Percentiles rank a stretch among this genome's conserved stretches.
Evolutionary conservation across 64 coral and sea anemone species (phyloP).

Genomic region (Pocillopora verrucosa): DNA sequence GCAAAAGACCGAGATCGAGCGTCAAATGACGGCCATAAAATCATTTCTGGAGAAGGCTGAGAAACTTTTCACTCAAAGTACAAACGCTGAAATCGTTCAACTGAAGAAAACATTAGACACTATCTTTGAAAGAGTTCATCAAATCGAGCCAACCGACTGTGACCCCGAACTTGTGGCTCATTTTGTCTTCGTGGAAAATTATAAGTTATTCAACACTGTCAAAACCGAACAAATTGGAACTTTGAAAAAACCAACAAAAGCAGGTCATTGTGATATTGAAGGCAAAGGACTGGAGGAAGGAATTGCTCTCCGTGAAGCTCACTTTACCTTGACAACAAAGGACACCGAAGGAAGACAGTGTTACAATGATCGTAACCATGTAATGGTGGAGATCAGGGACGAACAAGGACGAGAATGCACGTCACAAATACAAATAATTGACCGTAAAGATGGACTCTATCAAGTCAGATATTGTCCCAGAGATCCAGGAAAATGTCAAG

Average conservation of each 20-base stretch:
- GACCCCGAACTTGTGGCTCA: not conserved
- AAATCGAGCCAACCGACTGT: not conserved
- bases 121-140: not conserved
- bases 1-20: not conserved
- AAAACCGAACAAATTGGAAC: not conserved
- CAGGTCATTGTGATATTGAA: slow-evolving; percentile 31
- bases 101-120: not conserved
- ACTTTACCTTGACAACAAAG: slow-evolving; percentile 30
- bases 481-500: not conserved
- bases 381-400: slow-evolving; percentile 16
- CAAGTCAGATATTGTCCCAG: slow-evolving; percentile 7
- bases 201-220: not conserved
- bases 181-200: not conserved
- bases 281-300: slow-evolving; percentile 37
- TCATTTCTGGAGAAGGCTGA: not conserved
- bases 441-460: slow-evolving; percentile 14
- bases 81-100: not conserved
- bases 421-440: not conserved
- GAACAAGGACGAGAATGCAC: not conserved
- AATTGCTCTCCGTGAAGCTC: slow-evolving; percentile 30
- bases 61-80: not conserved
- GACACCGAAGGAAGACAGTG: slow-evolving; percentile 27
- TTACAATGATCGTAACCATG: slow-evolving; percentile 10
- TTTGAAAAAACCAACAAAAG: not conserved
- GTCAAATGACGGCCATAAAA: not conserved